Base-by-base conservation (phyloP, 2,113 vertebrate species). In the Mormoops blainvillei region DNA sequence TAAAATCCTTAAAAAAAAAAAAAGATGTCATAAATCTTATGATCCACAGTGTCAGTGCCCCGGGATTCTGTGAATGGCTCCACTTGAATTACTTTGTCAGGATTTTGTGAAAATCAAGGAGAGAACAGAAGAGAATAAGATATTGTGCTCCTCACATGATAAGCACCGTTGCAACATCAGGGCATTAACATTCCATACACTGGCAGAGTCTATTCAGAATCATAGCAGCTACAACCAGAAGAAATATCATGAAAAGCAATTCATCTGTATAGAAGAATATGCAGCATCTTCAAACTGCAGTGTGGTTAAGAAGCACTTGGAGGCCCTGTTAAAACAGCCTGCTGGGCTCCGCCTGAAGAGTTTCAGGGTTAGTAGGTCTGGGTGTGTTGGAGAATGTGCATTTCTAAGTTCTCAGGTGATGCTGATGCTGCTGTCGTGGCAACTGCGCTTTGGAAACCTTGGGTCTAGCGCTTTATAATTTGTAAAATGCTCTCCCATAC, bases 231-330 rank as follows among this genome's bases (percentile, higher is more conserved):
- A 56, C 22, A 77, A 41, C 14, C 70, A 71, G 81, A 76, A 71
- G 91, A 97, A 77, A 89, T 50, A 28, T 71, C 89, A 48, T 14
- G 36, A 80, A 92, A 95, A 80, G 78, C 43, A 80, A 54, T 58
- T 90, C 52, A 36, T 89, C 74, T 68, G 68, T 78, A 63, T 2
- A 67, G 52, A 20, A 31, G n/a, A n/a, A n/a, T 13, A 61, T 61
- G n/a, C 48, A 11, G 7, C n/a, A 28, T 85, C 73, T 85, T 92
- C 84, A 84, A 36, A 56, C 7, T 0, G 71, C 20, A 82, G 36
- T 7, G 13, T 65, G 36, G 24, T 38, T 80, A 68, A 56, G 88
- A 87, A 71, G 77, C 83, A 70, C 1, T 70, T 36, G 36, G 84
- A 78, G 43, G 15, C 14, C 36, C 76, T 87, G 43, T 48, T 91